Base-by-base conservation (phyloP, 1,140 invertebrate genomes). In the Magallana gigas region DNA sequence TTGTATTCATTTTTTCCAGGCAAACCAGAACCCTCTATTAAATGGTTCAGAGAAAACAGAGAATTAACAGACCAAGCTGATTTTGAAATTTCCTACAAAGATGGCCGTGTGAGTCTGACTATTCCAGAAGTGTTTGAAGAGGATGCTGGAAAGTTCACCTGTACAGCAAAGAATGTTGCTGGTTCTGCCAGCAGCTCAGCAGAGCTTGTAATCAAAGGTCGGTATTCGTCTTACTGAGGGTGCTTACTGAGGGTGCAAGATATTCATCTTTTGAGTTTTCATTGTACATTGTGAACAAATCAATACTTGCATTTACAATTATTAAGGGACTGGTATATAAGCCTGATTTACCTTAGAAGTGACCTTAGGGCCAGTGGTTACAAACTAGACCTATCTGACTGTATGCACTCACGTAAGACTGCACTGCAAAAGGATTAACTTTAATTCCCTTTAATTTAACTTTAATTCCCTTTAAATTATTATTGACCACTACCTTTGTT, bases 41-140 rank as follows among this genome's bases (percentile, higher is more conserved):
- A 99, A 96, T 99, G 98, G 98, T 99, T 98, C 95, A 97, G 98
- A 94, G 99, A 99, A 95, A 98, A 98, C 92, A 97, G 98, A 93
- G 90, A 93, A 85, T 85, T 94, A 14, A 92, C 91, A 16, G 92
- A 93, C 64, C 88, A 91, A 84, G 89, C 93, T 14, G 94, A 94
- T 84, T 94, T 94, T 92, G 92, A 94, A 85, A 94, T 94, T 68
- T 91, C 92, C 7, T 94, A 94, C 90, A 88, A 85, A 64, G 90
- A 93, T 59, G 91, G 92, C 8, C 91, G 93, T 48, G 94, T 94
- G 1, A 88, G 91, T 56, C 86, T 94, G 94, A 98, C 87, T 98
- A 94, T 94, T 29, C 94, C 94, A 23, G 93, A 94, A 87, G 91
- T 91, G 0, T 93, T 99, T 93, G 97, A 97, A 68, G 98, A 99